These are phyloP conservation scores for Stenurella melanura DNA, from an alignment of 2,888 invertebrate genomes.

Conservation along the genomic window DNA sequence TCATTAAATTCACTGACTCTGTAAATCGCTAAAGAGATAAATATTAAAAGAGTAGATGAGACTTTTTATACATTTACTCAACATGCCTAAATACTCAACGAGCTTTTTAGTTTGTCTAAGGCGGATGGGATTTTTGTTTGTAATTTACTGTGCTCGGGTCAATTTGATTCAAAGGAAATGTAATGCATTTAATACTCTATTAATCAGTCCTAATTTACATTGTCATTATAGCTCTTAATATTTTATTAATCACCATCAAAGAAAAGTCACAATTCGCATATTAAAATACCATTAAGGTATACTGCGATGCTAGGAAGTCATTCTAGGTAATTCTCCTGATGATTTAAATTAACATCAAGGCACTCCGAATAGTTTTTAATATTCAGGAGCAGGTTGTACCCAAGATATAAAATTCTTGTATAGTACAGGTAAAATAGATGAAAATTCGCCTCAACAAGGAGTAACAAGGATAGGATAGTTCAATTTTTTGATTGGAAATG, in stretches of 20 bases:
- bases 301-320: background rate
- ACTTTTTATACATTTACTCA: constrained; percentile 44
- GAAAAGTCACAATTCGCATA: constrained; percentile 16
- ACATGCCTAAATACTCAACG: constrained; percentile 18
- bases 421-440: too few relatives aligned
- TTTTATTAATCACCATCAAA: constrained; percentile 18
- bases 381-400: background rate
- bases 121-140: constrained; percentile 24
- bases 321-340: background rate
- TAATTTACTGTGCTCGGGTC: constrained; percentile 19
- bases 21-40: constrained; percentile 66
- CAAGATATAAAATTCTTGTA: too few relatives aligned
- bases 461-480: too few relatives aligned
- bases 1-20: constrained; percentile 69
- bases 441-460: too few relatives aligned
- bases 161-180: constrained; percentile 8
- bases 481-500: too few relatives aligned
- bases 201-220: constrained; percentile 26
- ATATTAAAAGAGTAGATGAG: constrained; percentile 65
- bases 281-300: constrained; percentile 35
- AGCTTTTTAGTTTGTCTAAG: constrained; percentile 32
- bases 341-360: background rate
- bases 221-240: constrained; percentile 35
- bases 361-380: background rate
- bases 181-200: constrained; percentile 17